Conservation (phyloP, 2,888 invertebrate genomes). For the Tolmerus cingulatus region DNA sequence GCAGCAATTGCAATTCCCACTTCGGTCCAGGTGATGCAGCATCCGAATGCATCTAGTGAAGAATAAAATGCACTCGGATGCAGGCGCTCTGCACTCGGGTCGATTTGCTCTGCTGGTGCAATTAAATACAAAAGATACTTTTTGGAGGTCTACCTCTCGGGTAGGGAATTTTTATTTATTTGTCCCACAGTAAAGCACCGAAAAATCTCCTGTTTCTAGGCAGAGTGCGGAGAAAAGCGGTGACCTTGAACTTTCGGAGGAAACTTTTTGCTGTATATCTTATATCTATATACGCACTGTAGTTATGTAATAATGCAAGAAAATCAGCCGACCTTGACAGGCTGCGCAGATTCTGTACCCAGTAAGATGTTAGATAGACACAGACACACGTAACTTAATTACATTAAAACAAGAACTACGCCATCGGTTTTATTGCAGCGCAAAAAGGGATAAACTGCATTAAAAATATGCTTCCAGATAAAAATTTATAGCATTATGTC, state of each 20-base stretch:
- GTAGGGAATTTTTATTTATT: not conserved
- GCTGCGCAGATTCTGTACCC: slow-evolving; percentile 30
- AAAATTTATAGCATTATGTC: no score
- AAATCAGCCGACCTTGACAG: slow-evolving; percentile 24
- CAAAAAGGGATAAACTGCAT: not conserved
- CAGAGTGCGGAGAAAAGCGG: not conserved
- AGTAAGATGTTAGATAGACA: slow-evolving; percentile 3
- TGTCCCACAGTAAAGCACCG: not conserved
- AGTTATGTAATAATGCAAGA: slow-evolving; percentile 36
- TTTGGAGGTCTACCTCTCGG: not conserved
- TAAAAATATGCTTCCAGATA: not conserved
- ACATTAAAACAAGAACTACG: not conserved
- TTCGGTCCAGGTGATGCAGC: not conserved
- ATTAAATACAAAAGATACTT: not conserved
- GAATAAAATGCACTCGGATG: not conserved
- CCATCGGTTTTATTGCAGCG: not conserved
- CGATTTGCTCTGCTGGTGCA: not conserved
- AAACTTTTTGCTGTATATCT: slow-evolving; percentile 16
- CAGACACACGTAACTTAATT: not conserved
- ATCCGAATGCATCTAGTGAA: not conserved
- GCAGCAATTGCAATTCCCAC: not conserved
- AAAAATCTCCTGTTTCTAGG: not conserved
- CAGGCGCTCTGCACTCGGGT: not conserved
- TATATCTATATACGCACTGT: not conserved
- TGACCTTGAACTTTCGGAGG: slow-evolving; percentile 31